A percentile compares a stretch with the other conserved stretches of the same genome.
Conservation (phyloP, 53 echinoderm and acorn worm species). For the Paelopatides confundens region DNA sequence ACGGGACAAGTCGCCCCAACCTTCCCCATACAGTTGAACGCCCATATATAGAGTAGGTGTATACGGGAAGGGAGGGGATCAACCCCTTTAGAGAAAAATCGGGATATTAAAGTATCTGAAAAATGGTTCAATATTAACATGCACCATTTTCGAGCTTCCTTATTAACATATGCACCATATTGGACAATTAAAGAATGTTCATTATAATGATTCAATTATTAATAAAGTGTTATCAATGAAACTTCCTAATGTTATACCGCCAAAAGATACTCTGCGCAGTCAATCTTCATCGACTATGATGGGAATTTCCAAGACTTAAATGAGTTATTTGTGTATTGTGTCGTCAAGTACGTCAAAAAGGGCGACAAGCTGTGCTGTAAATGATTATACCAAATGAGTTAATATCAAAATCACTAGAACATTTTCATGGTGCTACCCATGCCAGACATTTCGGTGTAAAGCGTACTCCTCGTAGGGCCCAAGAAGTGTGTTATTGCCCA, state of each 20-base stretch:
- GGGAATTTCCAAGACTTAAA: conserved; percentile 3
- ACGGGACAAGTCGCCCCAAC: no score
- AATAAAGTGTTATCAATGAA: background rate
- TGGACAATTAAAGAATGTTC: background rate
- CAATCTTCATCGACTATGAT: background rate
- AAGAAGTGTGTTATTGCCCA: background rate
- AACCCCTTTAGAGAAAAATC: no score
- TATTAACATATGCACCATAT: background rate
- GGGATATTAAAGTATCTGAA: no score
- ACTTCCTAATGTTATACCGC: background rate
- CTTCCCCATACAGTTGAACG: no score
- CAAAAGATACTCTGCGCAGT: background rate
- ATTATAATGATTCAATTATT: background rate
- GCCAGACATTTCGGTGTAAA: background rate
- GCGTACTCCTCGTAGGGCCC: background rate
- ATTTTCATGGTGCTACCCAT: background rate
- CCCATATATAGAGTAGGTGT: no score
- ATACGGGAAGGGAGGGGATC: no score
- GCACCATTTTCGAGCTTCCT: no score
- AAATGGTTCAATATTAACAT: no score
- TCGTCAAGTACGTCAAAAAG: background rate
- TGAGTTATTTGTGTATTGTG: background rate
- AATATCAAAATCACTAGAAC: background rate
- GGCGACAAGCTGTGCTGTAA: background rate
- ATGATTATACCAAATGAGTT: background rate